These are phyloP conservation scores for Lycocerus yunnanus DNA, from an alignment of 2,888 invertebrate species.

Conservation along the genomic window DNA sequence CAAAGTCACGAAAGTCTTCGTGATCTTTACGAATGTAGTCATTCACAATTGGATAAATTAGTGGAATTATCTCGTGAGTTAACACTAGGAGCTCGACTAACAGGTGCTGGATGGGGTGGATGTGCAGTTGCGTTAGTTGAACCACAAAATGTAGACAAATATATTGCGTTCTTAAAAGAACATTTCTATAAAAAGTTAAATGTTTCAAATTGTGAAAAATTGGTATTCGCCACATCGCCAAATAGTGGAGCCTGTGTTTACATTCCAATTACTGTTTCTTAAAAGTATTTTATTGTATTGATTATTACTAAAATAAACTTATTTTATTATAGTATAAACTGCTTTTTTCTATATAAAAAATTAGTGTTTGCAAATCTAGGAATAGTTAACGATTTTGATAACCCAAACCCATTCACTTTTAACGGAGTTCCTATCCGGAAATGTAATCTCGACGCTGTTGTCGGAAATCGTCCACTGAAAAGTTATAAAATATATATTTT, in stretches of 20 bases:
- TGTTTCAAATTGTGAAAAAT: conserved; percentile 57
- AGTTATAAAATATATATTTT: background rate
- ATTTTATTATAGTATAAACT: background rate
- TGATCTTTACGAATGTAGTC: conserved; percentile 91
- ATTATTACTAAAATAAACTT: background rate
- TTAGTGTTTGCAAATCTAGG: background rate
- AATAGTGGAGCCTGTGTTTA: conserved; percentile 68
- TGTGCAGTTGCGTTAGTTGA: conserved; percentile 87
- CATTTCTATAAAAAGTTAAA: conserved; percentile 68
- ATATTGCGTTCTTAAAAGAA: conserved; percentile 69
- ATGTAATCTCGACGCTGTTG: conserved; percentile 40
- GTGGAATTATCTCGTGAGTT: conserved; percentile 71
- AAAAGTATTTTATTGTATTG: background rate
- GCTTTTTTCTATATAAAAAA: background rate
- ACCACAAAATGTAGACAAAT: conserved; percentile 66
- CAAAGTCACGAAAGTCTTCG: conserved; percentile 86
- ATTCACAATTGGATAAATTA: conserved; percentile 81
- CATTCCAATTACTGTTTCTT: background rate
- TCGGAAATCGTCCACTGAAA: conserved; percentile 30
- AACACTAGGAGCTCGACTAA: conserved; percentile 81
- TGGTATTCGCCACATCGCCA: conserved; percentile 78
- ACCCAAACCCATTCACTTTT: conserved; percentile 58
- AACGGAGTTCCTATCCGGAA: conserved; percentile 56
- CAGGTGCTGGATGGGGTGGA: conserved; percentile 98
- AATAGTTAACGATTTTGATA: conserved; percentile 46